Base-by-base conservation (phyloP, 2,113 vertebrate genomes). In the Equus przewalskii region DNA sequence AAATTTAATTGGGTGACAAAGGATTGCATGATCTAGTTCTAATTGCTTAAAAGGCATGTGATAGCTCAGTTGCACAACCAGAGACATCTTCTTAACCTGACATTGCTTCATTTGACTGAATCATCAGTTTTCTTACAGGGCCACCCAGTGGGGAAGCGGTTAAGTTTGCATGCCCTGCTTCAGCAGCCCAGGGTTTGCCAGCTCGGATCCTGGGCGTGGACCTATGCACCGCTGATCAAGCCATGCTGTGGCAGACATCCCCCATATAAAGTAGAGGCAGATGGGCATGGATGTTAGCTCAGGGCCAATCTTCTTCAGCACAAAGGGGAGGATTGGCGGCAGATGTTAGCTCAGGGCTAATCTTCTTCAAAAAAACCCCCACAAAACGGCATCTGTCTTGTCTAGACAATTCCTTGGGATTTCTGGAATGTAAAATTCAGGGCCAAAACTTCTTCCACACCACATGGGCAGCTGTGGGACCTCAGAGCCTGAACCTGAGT, bases 1-100 rank as follows among this genome's bases (percentile, higher is more conserved):
- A 98, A 94, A 98, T 97, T 96, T 98, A 98, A 98, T 97, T 96
- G 89, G 72, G 54, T 98, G 96, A 98, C 89, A 98, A 98, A 97
- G 80, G 46, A 97, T 97, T 93, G 85, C 72, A 97, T 96, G 98
- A 98, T 98, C 5, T 41, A 98, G 36, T 64, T 98, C 89, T 98
- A 97, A 98, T 96, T 97, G 96, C 92, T 98, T 98, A 75, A 98
- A 98, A 97, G 69, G 67, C 96, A 97, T 91, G 70, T 85, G 97
- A 96, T 80, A 96, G 84, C 96, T 96, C 86, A 97, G 78, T 78
- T 97, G 89, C 81, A 97, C 92, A 98, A 96, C 67, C n/a, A 93
- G 96, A 98, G 62, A 89, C 13, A 69, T 93, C 69, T 60, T 96
- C 96, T 98, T 98, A 98, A 92, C 58, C 0, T 88, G 79, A 84